These are phyloP conservation scores for Sturmia bella DNA, from an alignment of 2,888 invertebrate genomes.

Conservation along the genomic window DNA sequence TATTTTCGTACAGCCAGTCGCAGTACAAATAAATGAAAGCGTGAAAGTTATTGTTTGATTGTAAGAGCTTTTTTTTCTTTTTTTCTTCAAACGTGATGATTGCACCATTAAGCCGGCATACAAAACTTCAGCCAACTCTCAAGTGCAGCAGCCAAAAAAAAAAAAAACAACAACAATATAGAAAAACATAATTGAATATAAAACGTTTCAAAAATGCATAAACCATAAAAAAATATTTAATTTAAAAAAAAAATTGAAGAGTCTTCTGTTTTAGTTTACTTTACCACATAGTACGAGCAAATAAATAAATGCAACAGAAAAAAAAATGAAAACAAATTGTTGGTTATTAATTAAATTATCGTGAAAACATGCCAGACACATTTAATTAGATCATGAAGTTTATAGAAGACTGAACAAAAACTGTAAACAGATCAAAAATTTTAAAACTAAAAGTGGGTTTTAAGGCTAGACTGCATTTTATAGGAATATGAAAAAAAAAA, in stretches of 20 bases:
- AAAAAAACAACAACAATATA: not conserved
- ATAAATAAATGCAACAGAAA: constrained; percentile 26
- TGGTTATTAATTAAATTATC: constrained; percentile 29
- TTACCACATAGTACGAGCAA: not conserved
- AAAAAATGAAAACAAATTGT: constrained; percentile 56
- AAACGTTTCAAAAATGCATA: constrained; percentile 46
- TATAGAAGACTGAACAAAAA: constrained; percentile 24
- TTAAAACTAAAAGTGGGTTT: too few relatives aligned
- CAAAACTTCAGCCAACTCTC: constrained; percentile 31
- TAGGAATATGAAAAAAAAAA: too few relatives aligned
- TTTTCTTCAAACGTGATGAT: constrained; percentile 54
- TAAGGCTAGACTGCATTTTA: too few relatives aligned
- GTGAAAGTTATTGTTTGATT: constrained; percentile 68
- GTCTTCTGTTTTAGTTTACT: not conserved
- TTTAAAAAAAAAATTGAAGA: not conserved
- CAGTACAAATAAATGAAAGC: constrained; percentile 65
- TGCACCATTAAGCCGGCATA: constrained; percentile 39
- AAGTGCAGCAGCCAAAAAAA: constrained; percentile 54
- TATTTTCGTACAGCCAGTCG: constrained; percentile 31
- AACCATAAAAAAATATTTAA: constrained; percentile 42
- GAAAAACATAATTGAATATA: constrained; percentile 54
- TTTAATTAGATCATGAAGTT: constrained; percentile 22
- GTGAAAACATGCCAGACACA: not conserved
- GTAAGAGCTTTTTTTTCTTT: constrained; percentile 52
- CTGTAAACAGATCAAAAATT: too few relatives aligned